Conservation (phyloP, 2,113 vertebrate species). For the Cyanocitta stelleri region DNA sequence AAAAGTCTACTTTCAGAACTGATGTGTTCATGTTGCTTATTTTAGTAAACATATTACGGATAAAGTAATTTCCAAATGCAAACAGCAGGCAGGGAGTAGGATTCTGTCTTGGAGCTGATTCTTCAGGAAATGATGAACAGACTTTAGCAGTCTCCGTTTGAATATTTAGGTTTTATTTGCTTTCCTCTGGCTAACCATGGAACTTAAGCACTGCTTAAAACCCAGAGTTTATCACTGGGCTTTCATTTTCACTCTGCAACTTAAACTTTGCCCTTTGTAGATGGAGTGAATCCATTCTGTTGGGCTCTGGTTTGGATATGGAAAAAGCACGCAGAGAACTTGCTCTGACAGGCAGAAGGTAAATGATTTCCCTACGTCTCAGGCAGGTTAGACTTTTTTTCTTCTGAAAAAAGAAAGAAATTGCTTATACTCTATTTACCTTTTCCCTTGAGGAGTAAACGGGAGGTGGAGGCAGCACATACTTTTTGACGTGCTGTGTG, state of each 20-base stretch:
- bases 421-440: conserved; percentile 11
- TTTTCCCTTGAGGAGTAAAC: not conserved
- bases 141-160: not conserved
- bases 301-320: not conserved
- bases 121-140: not conserved
- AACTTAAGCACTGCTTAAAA: not conserved
- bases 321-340: not conserved
- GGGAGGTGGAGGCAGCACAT: not conserved
- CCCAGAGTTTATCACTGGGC: rapidly evolving
- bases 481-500: not conserved
- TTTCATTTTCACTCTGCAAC: not conserved
- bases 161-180: not conserved
- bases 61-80: conserved; percentile 7
- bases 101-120: not conserved
- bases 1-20: not conserved
- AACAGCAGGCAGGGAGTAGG: not conserved
- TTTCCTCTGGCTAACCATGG: not conserved
- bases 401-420: not conserved
- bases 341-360: conserved; percentile 37
- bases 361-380: conserved; percentile 4
- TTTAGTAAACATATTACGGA: not conserved
- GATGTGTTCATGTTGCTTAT: not conserved
- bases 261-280: conserved; percentile 9
- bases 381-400: not conserved
- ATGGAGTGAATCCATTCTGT: not conserved